Percentiles rank a stretch among this genome's conserved stretches.
These are phyloP conservation scores for Epinotia brunnichana DNA, from an alignment of 2,888 invertebrate species.

Conservation along the genomic window DNA sequence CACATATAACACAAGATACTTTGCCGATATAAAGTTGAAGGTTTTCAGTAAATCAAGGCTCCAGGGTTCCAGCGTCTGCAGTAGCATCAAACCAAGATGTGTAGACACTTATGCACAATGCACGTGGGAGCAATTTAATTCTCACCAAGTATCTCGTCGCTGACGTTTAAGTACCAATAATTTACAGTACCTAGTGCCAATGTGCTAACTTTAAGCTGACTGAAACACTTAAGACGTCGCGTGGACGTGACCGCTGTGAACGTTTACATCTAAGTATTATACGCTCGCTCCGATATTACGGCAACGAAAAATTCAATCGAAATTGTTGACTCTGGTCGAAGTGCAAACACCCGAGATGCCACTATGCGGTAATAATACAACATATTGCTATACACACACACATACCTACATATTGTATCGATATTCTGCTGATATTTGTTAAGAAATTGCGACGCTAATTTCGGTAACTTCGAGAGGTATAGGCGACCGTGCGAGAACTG, in stretches of 20 bases:
- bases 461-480: not conserved
- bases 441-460: not conserved
- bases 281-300: slow-evolving; percentile 29
- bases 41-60: no score
- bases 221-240: slow-evolving; percentile 12
- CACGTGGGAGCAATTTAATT: slow-evolving; percentile 15
- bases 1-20: no score
- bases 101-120: not conserved
- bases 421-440: not conserved
- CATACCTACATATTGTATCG: not conserved
- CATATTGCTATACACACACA: slow-evolving; percentile 11
- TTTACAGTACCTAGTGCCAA: slow-evolving; percentile 23
- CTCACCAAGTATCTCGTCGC: slow-evolving; percentile 1
- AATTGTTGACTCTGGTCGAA: slow-evolving; percentile 35
- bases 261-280: slow-evolving; percentile 35
- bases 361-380: slow-evolving; percentile 23
- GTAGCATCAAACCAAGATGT: not conserved
- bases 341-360: slow-evolving; percentile 19
- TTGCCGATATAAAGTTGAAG: no score
- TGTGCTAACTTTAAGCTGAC: slow-evolving; percentile 19
- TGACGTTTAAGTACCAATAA: not conserved
- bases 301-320: slow-evolving; percentile 34
- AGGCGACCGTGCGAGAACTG: not conserved
- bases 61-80: not conserved
- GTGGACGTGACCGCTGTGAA: slow-evolving; percentile 28